These are phyloP conservation scores for Pseudomugil tenellus DNA, from an alignment of 2,797 vertebrate genomes.

Conservation along the genomic window DNA sequence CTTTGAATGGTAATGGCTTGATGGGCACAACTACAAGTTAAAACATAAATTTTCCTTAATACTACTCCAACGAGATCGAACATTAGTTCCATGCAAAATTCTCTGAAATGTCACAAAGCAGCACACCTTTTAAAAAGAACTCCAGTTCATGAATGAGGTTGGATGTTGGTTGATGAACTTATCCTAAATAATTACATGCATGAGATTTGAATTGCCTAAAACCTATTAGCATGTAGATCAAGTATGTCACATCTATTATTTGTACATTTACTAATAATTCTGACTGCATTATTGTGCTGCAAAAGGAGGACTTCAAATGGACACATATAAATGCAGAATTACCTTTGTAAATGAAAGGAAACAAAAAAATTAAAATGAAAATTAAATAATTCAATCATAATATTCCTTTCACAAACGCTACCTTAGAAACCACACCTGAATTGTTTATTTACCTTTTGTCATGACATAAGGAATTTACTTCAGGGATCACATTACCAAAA, in stretches of 20 bases:
- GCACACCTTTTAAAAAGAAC: not conserved
- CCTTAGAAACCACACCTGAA: not conserved
- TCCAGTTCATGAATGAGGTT: not conserved
- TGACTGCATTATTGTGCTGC: not conserved
- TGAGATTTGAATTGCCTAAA: not conserved
- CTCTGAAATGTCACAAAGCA: not conserved
- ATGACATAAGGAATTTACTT: slow-evolving; percentile 7
- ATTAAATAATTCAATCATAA: slow-evolving; percentile 1
- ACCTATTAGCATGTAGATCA: too few species aligned
- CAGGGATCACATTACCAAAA: slow-evolving; percentile 34
- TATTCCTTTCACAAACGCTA: slow-evolving; percentile 9
- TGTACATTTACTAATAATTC: too few species aligned
- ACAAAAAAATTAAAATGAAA: not conserved
- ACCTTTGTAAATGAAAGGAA: slow-evolving; percentile 11
- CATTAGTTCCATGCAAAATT: not conserved
- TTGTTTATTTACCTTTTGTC: slow-evolving; percentile 2
- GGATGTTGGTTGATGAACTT: not conserved
- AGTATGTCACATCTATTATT: too few species aligned
- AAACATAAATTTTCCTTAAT: not conserved
- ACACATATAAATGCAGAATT: slow-evolving; percentile 11
- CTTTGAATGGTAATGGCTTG: not conserved
- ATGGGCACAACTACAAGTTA: not conserved
- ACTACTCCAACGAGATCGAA: not conserved
- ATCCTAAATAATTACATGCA: not conserved
- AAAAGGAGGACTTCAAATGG: slow-evolving; percentile 12